A percentile compares a stretch with the other conserved stretches of the same genome.
Evolutionary conservation across 2,888 invertebrate species (phyloP).

Genomic region (Gandaritis pyraliata): DNA sequence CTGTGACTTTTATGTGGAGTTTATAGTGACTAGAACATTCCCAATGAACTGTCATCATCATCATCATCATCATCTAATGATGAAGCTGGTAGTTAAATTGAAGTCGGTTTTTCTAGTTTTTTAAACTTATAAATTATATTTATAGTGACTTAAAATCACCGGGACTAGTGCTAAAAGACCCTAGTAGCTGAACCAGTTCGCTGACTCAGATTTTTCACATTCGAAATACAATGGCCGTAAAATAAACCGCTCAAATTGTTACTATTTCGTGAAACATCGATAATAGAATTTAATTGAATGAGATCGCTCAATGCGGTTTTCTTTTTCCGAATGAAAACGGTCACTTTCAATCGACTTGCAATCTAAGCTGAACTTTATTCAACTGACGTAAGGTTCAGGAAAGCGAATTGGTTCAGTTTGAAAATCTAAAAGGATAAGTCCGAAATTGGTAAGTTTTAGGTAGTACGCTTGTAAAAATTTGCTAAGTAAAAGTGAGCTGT

Average conservation of each 20-base stretch:
- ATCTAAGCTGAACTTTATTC: neutral
- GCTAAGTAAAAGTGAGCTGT: neutral
- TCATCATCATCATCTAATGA: too few relatives aligned
- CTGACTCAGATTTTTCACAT: constrained; percentile 22
- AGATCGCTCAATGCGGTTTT: constrained; percentile 38
- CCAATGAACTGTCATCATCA: too few relatives aligned
- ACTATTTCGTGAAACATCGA: constrained; percentile 35
- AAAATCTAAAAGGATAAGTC: neutral
- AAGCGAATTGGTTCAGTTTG: neutral
- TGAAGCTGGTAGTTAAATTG: too few relatives aligned
- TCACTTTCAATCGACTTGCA: neutral
- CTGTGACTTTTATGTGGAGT: too few relatives aligned
- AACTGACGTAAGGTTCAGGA: neutral
- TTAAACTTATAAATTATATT: too few relatives aligned
- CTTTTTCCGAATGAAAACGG: constrained; percentile 17
- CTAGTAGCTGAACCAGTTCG: neutral
- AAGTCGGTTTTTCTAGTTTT: too few relatives aligned
- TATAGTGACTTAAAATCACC: neutral
- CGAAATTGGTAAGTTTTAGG: neutral
- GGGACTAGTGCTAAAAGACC: neutral
- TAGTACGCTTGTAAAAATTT: neutral
- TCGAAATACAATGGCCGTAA: constrained; percentile 29
- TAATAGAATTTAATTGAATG: constrained; percentile 43
- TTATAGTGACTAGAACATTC: too few relatives aligned
- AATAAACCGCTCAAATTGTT: constrained; percentile 33